phyloP scores from a whole-genome alignment of 2,113 vertebrate species.

The Rattus rattus region DNA sequence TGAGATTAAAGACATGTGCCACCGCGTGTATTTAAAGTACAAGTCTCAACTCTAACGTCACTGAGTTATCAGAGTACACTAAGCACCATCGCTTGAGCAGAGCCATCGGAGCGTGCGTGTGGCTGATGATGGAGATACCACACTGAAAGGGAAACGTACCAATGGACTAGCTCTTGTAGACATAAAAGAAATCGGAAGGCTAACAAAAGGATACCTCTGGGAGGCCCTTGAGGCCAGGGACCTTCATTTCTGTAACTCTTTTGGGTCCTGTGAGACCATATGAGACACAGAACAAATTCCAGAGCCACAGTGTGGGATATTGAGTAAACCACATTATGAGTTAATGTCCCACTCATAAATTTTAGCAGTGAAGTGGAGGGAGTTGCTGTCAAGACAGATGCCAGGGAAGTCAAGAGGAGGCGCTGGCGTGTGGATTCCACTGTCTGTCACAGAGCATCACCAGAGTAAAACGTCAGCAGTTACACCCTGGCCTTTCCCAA shows the following conservation, averaged over 20 bases:
- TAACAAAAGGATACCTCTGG: background rate
- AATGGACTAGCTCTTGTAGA: background rate
- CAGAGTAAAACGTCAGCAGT: background rate
- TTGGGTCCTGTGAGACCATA: background rate
- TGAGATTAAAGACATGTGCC: background rate
- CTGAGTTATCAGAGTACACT: background rate
- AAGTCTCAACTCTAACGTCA: background rate
- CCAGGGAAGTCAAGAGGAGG: background rate
- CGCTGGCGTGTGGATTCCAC: background rate
- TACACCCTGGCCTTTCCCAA: background rate
- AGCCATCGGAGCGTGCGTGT: background rate
- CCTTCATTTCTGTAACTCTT: slow-evolving; percentile 2
- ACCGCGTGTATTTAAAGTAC: background rate
- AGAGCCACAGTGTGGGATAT: background rate
- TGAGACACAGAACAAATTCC: background rate
- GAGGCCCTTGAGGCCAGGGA: background rate
- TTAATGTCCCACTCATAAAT: too few relatives aligned
- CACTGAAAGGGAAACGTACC: background rate
- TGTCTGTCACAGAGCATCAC: background rate
- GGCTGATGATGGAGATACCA: background rate
- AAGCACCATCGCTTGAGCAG: background rate
- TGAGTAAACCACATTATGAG: background rate
- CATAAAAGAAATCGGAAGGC: background rate
- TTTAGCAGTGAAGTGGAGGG: background rate
- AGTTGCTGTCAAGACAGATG: background rate